Conservation (phyloP, 2,113 vertebrate species). For the Chrysemys picta region DNA sequence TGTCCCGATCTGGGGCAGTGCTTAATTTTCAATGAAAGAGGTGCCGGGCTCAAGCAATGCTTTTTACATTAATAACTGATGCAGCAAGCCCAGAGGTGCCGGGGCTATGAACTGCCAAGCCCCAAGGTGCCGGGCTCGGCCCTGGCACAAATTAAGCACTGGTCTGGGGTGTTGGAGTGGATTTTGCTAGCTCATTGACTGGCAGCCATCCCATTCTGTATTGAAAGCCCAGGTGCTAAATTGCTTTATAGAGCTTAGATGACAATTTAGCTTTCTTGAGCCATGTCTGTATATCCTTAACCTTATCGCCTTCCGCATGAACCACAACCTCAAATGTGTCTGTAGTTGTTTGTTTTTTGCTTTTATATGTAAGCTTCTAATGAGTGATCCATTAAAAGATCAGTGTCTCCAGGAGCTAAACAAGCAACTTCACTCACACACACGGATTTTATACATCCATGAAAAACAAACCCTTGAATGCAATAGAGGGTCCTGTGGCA, state of each 20-base stretch:
- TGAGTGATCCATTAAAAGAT: background rate
- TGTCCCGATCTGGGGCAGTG: no score
- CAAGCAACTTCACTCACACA: background rate
- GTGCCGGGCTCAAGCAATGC: no score
- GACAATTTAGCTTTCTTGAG: background rate
- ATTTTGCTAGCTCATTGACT: background rate
- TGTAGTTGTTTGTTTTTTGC: background rate
- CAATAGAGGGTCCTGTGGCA: no score
- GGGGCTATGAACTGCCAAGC: no score
- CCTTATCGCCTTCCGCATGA: background rate
- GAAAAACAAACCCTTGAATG: background rate
- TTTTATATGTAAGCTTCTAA: background rate
- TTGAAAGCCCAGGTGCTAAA: background rate
- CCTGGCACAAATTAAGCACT: no score
- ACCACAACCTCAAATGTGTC: background rate
- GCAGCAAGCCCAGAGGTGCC: no score
- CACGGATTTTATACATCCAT: background rate
- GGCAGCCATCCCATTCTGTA: background rate
- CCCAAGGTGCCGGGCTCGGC: no score
- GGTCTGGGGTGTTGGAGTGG: background rate
- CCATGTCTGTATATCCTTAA: background rate
- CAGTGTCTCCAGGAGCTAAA: background rate
- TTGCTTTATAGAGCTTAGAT: background rate
- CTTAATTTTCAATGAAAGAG: no score
- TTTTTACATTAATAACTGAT: no score